These are phyloP conservation scores for Heteropelma amictum DNA, from an alignment of 2,888 invertebrate species.

Conservation along the genomic window DNA sequence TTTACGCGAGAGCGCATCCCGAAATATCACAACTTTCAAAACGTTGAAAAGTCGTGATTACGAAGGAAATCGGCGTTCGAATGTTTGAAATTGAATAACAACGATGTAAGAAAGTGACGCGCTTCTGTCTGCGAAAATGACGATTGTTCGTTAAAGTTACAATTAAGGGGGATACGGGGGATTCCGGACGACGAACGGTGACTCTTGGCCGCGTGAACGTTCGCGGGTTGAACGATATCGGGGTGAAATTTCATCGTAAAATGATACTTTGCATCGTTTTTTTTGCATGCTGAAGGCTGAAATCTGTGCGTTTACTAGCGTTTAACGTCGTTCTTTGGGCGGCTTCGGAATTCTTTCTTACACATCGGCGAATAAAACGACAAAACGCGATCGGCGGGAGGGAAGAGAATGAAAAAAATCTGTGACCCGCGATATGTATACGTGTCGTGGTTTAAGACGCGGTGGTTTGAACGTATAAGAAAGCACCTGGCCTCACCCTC, in stretches of 20 bases:
- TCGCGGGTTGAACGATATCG: neutral
- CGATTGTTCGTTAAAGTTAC: neutral
- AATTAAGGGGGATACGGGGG: neutral
- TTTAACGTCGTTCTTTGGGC: neutral
- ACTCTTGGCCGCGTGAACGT: neutral
- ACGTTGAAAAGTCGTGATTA: no score
- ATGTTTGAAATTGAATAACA: no score
- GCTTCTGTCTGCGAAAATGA: neutral
- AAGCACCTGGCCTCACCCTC: conserved; percentile 47
- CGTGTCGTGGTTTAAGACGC: no score
- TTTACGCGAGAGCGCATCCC: no score
- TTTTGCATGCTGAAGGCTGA: no score
- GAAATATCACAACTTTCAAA: no score
- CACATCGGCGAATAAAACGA: conserved; percentile 16
- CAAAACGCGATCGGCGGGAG: neutral
- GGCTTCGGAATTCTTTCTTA: conserved; percentile 11
- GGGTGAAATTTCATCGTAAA: conserved; percentile 25
- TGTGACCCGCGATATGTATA: no score
- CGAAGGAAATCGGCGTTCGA: no score
- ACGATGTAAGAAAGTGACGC: no score
- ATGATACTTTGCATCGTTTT: conserved; percentile 12
- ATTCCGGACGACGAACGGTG: neutral
- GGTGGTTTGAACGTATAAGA: no score
- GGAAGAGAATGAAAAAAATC: conserved; percentile 20
- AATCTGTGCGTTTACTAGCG: neutral